Conservation (phyloP, 2,888 invertebrate species). For the Drosophila kuntzei region DNA sequence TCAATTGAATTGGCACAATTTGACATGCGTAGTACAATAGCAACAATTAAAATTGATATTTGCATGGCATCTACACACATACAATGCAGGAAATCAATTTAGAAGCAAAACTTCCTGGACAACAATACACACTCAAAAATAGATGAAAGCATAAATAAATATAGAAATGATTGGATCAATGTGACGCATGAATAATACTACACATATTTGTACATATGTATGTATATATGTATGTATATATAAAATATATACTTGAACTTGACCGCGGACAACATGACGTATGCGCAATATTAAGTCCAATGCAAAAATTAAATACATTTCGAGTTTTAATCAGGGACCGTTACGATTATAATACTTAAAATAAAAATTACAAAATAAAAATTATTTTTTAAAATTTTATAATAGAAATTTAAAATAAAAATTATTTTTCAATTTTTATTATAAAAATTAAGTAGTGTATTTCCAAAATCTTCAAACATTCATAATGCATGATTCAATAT, state of each 20-base stretch:
- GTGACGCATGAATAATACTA: slow-evolving; percentile 52
- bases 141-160: slow-evolving; percentile 48
- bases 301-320: slow-evolving; percentile 9
- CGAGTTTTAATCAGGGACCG: neutral
- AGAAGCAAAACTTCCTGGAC: slow-evolving; percentile 34
- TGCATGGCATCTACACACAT: slow-evolving; percentile 40
- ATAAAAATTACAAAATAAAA: too few species aligned
- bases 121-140: slow-evolving; percentile 35
- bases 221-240: neutral
- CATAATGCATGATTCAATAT: too few species aligned
- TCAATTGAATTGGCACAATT: slow-evolving; percentile 74
- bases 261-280: slow-evolving; percentile 54
- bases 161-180: slow-evolving; percentile 52
- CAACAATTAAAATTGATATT: slow-evolving; percentile 78
- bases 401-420: too few species aligned
- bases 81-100: slow-evolving; percentile 48
- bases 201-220: slow-evolving; percentile 19
- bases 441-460: too few species aligned
- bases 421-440: too few species aligned
- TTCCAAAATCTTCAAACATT: too few species aligned
- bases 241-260: slow-evolving; percentile 46
- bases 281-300: slow-evolving; percentile 39
- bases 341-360: too few species aligned
- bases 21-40: slow-evolving; percentile 78
- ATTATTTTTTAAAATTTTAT: too few species aligned